phyloP scores from a whole-genome alignment of 1,140 invertebrate species.

The Calosoma granatense region DNA sequence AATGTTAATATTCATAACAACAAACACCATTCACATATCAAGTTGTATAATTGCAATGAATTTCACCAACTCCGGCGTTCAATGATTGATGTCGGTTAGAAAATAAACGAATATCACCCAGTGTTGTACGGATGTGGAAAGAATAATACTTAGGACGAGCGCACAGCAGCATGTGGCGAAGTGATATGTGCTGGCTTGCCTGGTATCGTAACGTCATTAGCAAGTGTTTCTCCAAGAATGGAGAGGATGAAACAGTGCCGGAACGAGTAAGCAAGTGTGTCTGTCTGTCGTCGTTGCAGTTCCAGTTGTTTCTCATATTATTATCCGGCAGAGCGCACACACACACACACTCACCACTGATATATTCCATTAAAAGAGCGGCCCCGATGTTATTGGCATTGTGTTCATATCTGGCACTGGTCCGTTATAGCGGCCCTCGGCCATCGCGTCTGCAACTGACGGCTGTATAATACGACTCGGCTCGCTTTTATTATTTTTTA shows the following conservation, averaged over 20 bases:
- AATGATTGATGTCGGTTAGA: no score
- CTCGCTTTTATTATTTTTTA: conserved; percentile 21
- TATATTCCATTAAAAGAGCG: conserved; percentile 22
- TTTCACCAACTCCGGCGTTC: no score
- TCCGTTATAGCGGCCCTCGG: conserved; percentile 16
- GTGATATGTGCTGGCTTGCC: no score
- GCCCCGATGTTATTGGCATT: conserved; percentile 25
- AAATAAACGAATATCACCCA: no score
- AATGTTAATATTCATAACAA: no score
- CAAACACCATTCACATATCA: no score
- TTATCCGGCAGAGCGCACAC: neutral
- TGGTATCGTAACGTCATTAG: no score
- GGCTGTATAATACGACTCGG: conserved; percentile 23
- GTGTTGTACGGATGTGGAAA: no score
- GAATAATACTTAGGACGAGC: no score
- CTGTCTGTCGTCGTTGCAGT: neutral
- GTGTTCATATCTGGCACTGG: conserved; percentile 22
- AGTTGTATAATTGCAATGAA: no score
- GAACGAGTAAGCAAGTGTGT: neutral
- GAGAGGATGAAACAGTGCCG: neutral
- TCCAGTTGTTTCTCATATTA: conserved; percentile 7
- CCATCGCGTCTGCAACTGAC: conserved; percentile 24
- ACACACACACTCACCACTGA: conserved; percentile 3
- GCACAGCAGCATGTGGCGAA: no score
- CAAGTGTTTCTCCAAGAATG: no score